These are phyloP conservation scores for Cygnus buccinator DNA, from an alignment of 2,113 vertebrate species.

Conservation along the genomic window DNA sequence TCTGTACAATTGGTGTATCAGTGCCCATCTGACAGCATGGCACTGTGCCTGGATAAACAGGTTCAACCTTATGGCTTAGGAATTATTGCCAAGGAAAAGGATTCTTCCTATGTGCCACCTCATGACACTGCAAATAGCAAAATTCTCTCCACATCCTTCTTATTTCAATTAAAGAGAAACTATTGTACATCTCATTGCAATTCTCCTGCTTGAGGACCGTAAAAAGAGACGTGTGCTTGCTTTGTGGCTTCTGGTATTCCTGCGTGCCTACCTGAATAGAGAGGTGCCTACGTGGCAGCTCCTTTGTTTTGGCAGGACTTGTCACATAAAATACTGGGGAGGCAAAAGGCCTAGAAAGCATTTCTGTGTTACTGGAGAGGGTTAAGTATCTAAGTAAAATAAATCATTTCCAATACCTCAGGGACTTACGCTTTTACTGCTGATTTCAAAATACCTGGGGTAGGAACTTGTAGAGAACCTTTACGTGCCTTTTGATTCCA, in stretches of 20 bases:
- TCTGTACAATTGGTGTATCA: neutral
- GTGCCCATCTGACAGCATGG: conserved; percentile 57
- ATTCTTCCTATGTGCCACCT: neutral
- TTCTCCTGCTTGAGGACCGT: neutral
- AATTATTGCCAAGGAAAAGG: conserved; percentile 6
- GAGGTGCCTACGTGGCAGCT: neutral
- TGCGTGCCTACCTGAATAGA: neutral
- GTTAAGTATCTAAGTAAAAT: neutral
- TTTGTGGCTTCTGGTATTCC: neutral
- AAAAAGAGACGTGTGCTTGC: neutral
- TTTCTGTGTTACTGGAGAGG: neutral
- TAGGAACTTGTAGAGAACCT: neutral
- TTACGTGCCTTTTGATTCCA: neutral
- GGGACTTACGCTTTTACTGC: neutral
- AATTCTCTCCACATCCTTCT: neutral
- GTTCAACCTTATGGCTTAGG: conserved; percentile 44
- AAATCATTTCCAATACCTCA: neutral
- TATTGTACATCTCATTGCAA: neutral
- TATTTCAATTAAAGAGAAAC: neutral
- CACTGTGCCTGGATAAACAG: conserved; percentile 37
- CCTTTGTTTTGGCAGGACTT: neutral
- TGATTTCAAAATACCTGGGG: neutral
- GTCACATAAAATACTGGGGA: neutral
- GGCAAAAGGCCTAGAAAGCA: neutral
- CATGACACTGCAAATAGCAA: neutral